Evolutionary conservation across 2,797 vertebrate genomes (phyloP), one percentile per base, ranked within the genome.

Genomic region (Thunnus albacares): DNA sequence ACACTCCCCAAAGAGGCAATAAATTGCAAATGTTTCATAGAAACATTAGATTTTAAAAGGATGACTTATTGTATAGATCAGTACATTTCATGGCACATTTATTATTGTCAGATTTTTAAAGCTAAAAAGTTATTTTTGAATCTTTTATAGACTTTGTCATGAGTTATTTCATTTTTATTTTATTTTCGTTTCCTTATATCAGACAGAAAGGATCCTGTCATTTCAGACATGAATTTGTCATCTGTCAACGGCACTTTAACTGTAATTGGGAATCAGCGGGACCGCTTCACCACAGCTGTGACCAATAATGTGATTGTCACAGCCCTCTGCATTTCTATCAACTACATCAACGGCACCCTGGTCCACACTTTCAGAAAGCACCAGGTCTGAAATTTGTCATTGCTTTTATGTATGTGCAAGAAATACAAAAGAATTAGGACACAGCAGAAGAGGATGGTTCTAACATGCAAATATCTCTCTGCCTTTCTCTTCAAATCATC

Each of bases 311-410:
- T 93, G 20, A 73, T 92, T 0, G 75, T 91, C 41, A 79, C 90
- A 24, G 57, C 22, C 1, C 88, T 95, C 66, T 91, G 89, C 45
- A 61, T 94, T 57, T 70, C 74, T 62, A 94, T 94, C 9, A 93
- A 89, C 84, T 93, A 82, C 77, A 89, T 95, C 77, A 95, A 94
- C 17, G 83, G 86, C 0, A 82, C 82, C 30, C 75, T 94, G 71
- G 56, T 95, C 9, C 70, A 91, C 80, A 93, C 81, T 38, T 95
- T 94, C 76, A 87, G 87, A n/a, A 89, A 89, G n/a, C 79, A 90
- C 70, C 79, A 86, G 87, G 87, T 89, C 12, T 56, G 66, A 22
- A 1, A 56, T 5, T 0, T 20, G 4, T 4, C 15, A n/a, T 1
- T 49, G 12, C 4, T 53, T 53, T 13, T 5, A 6, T 22, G 35